Base-by-base conservation (phyloP, 2,113 vertebrate genomes). In the Globicephala melas region DNA sequence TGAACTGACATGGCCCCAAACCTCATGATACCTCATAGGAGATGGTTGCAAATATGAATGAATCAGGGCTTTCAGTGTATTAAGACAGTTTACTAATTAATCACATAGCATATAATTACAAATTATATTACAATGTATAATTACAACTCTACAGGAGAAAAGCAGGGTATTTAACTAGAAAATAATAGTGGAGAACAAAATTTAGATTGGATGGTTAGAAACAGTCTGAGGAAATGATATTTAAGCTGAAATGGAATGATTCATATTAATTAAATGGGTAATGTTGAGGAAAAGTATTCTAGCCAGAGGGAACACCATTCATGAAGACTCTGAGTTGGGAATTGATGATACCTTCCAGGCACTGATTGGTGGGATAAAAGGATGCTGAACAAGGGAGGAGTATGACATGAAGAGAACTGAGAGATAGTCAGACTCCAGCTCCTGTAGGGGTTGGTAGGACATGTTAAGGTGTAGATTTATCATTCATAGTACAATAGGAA, bases 111-210 rank as follows among this genome's bases (percentile, higher is more conserved):
- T 41, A 81, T 8, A 47, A 70, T 92, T 86, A 62, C 8, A 92
- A 92, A 92, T 77, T 89, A 85, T 71, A 65, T 96, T 95, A 85
- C 36, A 93, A 67, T 79, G 21, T 71, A 65, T 55, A 67, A 91
- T 87, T 88, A 68, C 8, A 93, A 67, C 8, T 77, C 62, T 87
- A 23, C 20, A 63, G 44, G 26, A 15, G 41, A 87, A 83, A 76
- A n/a, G 21, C 38, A 65, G 36, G 2, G 0, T 87, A 5, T 89
- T 65, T 74, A 55, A 10, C 15, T 41, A 76, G 76, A 88, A 95
- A 97, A 76, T 76, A 81, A 85, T 9, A 68, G 5, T 36, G 17
- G 13, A 12, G 20, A 83, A 77, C 17, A 89, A 93, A 95, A 85
- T 68, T 89, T 77, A 86, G 50, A 79, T 74, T 88, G 31, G 21